These are phyloP conservation scores for Neosilurus mollespiculum DNA, from an alignment of 2,797 vertebrate genomes.

Conservation along the genomic window DNA sequence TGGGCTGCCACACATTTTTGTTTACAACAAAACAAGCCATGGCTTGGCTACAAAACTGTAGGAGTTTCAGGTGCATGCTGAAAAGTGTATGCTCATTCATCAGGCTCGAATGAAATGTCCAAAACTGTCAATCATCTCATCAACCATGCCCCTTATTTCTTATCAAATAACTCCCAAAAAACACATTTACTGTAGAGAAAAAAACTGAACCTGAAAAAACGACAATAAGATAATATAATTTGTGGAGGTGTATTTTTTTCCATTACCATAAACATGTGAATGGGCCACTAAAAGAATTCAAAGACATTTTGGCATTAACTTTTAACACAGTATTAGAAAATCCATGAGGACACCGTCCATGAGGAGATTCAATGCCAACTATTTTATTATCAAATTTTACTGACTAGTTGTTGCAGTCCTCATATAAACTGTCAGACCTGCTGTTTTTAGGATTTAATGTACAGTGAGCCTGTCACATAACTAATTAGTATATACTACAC, in stretches of 20 bases:
- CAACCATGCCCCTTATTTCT: too few species aligned
- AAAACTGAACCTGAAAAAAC: too few species aligned
- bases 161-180: too few species aligned
- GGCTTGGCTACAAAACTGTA: too few species aligned
- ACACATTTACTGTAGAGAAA: too few species aligned
- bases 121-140: too few species aligned
- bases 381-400: neutral
- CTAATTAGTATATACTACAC: neutral
- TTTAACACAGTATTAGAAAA: neutral
- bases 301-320: neutral
- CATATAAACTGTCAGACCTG: neutral
- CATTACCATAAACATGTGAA: neutral
- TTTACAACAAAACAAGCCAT: too few species aligned
- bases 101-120: too few species aligned
- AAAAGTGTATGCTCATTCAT: too few species aligned
- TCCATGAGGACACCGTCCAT: neutral
- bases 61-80: too few species aligned
- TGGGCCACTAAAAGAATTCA: neutral
- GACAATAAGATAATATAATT: too few species aligned
- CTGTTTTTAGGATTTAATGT: neutral
- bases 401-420: constrained; percentile 3
- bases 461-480: neutral
- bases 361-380: neutral
- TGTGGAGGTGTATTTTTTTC: too few species aligned
- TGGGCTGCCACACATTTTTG: neutral